These are phyloP conservation scores for Chrosomus eos DNA, from an alignment of 2,797 vertebrate species.

Conservation along the genomic window DNA sequence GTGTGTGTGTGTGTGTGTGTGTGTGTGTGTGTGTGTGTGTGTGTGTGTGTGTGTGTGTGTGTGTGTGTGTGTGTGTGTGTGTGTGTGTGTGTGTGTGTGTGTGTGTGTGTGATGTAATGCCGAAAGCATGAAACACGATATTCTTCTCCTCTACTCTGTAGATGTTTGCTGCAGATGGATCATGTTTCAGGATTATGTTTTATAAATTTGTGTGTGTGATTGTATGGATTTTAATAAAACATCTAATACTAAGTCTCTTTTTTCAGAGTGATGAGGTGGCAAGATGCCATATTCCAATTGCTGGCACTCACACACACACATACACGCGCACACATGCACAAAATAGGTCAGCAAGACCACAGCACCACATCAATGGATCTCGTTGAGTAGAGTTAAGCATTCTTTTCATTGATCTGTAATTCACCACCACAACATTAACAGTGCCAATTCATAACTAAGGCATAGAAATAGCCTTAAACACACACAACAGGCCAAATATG, in stretches of 20 bases:
- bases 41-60: no score
- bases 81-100: constrained; percentile 29
- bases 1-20: no score
- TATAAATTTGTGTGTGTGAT: constrained; percentile 12
- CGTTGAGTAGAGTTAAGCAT: constrained; percentile 18
- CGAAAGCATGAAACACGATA: constrained; percentile 48
- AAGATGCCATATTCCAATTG: constrained; percentile 19
- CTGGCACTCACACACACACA: neutral
- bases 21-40: no score
- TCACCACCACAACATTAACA: constrained; percentile 42
- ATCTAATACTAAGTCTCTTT: constrained; percentile 21
- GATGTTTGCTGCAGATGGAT: constrained; percentile 33
- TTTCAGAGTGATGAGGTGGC: constrained; percentile 3
- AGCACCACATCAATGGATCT: constrained; percentile 29
- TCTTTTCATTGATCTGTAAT: constrained; percentile 31
- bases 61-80: neutral
- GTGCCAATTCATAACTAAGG: constrained; percentile 34
- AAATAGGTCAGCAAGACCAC: constrained; percentile 45
- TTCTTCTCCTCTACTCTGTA: constrained; percentile 17
- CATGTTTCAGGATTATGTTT: constrained; percentile 17
- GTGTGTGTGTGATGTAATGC: constrained; percentile 30
- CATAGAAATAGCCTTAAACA: constrained; percentile 11
- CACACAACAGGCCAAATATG: neutral
- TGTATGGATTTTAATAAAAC: constrained; percentile 24
- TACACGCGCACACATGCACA: neutral